Evolutionary conservation across 2,888 invertebrate species (phyloP).

Genomic region (Ennomos fuscantarius): DNA sequence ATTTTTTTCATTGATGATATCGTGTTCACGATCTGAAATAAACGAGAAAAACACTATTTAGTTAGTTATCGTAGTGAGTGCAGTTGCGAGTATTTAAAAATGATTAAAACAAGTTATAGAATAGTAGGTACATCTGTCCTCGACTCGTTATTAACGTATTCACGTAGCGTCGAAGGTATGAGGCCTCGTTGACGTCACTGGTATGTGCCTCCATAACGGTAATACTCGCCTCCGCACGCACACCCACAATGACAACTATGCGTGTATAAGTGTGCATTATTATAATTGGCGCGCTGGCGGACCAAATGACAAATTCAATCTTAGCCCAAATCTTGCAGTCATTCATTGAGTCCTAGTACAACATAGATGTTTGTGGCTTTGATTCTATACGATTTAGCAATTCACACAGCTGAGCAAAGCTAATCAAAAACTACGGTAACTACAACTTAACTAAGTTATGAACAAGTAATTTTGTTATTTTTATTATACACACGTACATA

Average conservation of each 20-base stretch:
- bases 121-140: constrained; percentile 57
- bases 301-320: constrained; percentile 72
- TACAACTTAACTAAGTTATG: no score
- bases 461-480: no score
- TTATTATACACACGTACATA: no score
- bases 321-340: constrained; percentile 66
- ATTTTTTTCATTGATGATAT: constrained; percentile 79
- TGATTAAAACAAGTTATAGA: constrained; percentile 43
- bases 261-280: constrained; percentile 60
- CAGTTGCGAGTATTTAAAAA: constrained; percentile 2
- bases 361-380: constrained; percentile 1
- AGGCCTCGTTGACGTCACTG: constrained; percentile 82
- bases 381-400: no score
- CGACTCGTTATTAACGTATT: constrained; percentile 73
- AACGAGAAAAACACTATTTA: constrained; percentile 41
- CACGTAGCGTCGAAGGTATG: constrained; percentile 74
- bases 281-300: constrained; percentile 67
- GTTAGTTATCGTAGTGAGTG: background rate
- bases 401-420: no score
- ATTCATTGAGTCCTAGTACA: constrained; percentile 34
- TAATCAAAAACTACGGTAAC: no score
- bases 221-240: constrained; percentile 77
- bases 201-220: constrained; percentile 85
- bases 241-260: constrained; percentile 51
- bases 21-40: constrained; percentile 82